Evolutionary conservation across 2,888 invertebrate species (phyloP).

Genomic region (Machimus atricapillus): DNA sequence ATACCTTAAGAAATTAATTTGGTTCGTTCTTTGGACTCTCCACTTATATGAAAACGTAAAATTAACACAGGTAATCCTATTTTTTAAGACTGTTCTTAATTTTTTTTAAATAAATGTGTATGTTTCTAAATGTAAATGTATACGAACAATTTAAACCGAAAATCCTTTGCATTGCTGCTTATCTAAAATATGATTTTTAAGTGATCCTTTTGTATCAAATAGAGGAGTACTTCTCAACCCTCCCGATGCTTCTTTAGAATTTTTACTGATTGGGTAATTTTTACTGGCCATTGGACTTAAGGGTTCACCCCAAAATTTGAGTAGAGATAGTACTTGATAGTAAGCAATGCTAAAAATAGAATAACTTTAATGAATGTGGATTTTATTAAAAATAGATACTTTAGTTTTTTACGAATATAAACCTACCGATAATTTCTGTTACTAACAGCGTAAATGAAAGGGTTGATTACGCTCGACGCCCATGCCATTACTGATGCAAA

Average conservation of each 20-base stretch:
- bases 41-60: conserved; percentile 11
- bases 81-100: neutral
- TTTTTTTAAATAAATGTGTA: neutral
- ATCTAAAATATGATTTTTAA: neutral
- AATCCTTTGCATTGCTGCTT: conserved; percentile 59
- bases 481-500: conserved; percentile 86
- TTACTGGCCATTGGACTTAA: conserved; percentile 60
- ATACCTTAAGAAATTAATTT: neutral
- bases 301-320: conserved; percentile 62
- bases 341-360: conserved; percentile 56
- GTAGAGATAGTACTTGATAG: conserved; percentile 57
- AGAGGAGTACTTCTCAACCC: conserved; percentile 58
- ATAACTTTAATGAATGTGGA: neutral
- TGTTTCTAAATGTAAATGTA: neutral
- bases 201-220: conserved; percentile 47
- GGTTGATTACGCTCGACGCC: conserved; percentile 90
- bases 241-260: conserved; percentile 58
- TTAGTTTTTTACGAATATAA: neutral
- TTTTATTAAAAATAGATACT: neutral
- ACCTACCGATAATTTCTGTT: conserved; percentile 77
- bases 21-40: conserved; percentile 41
- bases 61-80: neutral
- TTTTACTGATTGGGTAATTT: conserved; percentile 60
- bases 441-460: conserved; percentile 88
- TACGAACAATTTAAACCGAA: conserved; percentile 54